Evolutionary conservation across 1,140 invertebrate species (phyloP), one percentile per base, ranked within the genome.

Genomic region (Ostrea denselamellosa): DNA sequence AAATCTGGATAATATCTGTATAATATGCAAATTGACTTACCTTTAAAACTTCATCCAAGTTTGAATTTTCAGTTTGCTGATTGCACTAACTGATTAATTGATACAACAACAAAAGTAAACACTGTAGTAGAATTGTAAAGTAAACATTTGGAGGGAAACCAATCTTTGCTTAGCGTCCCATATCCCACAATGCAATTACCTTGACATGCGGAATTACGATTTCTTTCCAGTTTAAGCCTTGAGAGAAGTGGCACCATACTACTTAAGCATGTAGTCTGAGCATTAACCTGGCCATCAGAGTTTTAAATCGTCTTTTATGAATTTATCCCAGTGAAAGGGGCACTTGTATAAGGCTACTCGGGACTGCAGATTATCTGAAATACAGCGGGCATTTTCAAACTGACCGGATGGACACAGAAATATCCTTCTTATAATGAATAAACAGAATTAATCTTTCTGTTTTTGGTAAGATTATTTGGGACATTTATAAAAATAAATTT

Each of bases 111-210:
- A 62, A 62, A 62, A 77, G 68, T 77, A 25, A 77, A 77, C 68
- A 77, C 25, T 28, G 68, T 77, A 28, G 68, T 77, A 34, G 28
- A 77, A 77, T 25, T 77, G 68, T 77, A 77, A 34, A 34, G 68
- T 77, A 77, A 77, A 77, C 68, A 77, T 77, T 77, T 77, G 68
- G 68, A 77, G 68, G 68, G 68, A 77, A 77, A 77, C 68, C 68
- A 77, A 77, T 22, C 68, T 25, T 34, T 17, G 68, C 68, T 28
- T 14, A 34, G 68, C 25, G 68, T 77, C 68, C 25, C 68, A 77
- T 77, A 77, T 77, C 68, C 68, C 68, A 77, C 68, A 77, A 77
- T 77, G 68, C 68, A 77, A 34, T 77, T 77, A 77, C 68, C 68
- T 77, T 77, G 68, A 77, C 68, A 77, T 25, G 25, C 68, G 17